Evolutionary conservation across 1,140 invertebrate species (phyloP).

Genomic region (Lucilia sericata): DNA sequence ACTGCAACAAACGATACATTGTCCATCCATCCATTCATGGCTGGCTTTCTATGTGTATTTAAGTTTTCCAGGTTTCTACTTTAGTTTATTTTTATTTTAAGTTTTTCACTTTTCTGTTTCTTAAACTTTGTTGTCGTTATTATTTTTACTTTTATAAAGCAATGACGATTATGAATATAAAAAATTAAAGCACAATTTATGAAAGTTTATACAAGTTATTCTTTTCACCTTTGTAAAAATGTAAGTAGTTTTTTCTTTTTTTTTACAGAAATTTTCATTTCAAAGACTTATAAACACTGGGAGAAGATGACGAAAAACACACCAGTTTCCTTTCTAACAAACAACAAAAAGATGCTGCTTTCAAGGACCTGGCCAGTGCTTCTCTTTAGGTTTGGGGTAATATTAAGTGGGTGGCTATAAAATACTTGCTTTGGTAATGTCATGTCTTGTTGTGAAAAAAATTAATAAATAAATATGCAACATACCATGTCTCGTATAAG

Average conservation of each 20-base stretch:
- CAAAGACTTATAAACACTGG: neutral
- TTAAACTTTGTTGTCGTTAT: neutral
- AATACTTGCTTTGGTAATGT: neutral
- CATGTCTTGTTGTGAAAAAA: neutral
- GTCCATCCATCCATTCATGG: neutral
- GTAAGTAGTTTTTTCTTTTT: neutral
- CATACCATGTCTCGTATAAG: neutral
- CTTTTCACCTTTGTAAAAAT: conserved; percentile 1
- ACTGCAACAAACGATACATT: neutral
- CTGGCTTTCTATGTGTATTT: neutral
- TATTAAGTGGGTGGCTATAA: neutral
- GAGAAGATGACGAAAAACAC: neutral
- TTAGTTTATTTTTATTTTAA: too few relatives aligned
- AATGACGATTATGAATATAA: conserved; percentile 7
- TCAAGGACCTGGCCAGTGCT: neutral
- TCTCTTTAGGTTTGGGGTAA: neutral
- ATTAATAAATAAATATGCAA: neutral
- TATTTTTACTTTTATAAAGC: neutral
- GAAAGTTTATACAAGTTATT: conserved; percentile 26
- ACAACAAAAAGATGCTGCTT: neutral
- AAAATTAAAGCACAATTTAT: conserved; percentile 24
- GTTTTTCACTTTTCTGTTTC: neutral
- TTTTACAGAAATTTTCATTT: neutral
- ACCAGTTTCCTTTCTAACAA: neutral
- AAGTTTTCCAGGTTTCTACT: too few relatives aligned